Evolutionary conservation across 2,113 vertebrate species (phyloP), one percentile per base, ranked within the genome.

Genomic region (Lipophrys pholis): DNA sequence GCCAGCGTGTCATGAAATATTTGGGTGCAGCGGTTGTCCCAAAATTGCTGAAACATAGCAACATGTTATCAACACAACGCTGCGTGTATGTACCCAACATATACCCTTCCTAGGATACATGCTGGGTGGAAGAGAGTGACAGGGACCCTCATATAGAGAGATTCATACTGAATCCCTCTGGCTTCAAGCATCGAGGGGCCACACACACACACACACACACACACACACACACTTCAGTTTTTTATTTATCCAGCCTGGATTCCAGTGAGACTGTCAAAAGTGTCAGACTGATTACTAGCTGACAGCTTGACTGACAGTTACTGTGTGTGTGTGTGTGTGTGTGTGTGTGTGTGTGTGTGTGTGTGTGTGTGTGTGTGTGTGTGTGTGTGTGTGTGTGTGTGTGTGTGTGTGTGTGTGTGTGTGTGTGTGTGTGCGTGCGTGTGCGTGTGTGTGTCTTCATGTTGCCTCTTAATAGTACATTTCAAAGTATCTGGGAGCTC

Each of bases 171-270:
- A 72, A 53, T 72, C 53, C 72, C 66, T 12, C n/a, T 76, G 66
- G 66, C 42, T 50, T 59, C 38, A 58, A n/a, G 68, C 67, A 83
- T 30, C 21, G 21, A 30, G 21, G 21, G 57, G 51, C 45, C 17
- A 7, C 62, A 40, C 41, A 21, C 53, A 35, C 4, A 43, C 68
- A 59, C 40, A 58, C 40, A 11, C 21, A 21, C 11, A 56, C 10
- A 10, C 11, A 54, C n/a, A 60, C 16, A 59, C 16, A 14, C 1
- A 63, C 65, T 61, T 54, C 65, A 67, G 60, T 73, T 77, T 58
- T 66, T 81, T 73, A 81, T 85, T 81, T 78, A 84, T 85, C 74
- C 70, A 78, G 56, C 71, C 75, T 81, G 66, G 62, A 75, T 71
- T 75, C 53, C 62, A 64, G 41, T 21, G 66, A 58, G 70, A 52